Evolutionary conservation across 2,797 vertebrate genomes (phyloP), one percentile per base, ranked within the genome.

Genomic region (Enteromius fasciolatus): DNA sequence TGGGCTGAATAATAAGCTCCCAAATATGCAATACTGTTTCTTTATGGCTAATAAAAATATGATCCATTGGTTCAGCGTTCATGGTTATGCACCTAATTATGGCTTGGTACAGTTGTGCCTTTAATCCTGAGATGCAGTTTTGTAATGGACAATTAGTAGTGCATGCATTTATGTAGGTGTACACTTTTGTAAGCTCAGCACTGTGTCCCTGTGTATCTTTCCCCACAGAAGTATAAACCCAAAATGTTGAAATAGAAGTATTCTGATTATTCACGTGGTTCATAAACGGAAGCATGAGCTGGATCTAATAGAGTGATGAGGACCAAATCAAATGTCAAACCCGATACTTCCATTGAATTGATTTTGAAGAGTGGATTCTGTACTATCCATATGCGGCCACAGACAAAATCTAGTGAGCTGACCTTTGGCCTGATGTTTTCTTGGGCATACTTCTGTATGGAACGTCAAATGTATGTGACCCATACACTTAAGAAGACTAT

Each of bases 21-120:
- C 9, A 28, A 36, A 66, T 66, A 81, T 75, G 46, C 70, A 74
- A 39, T 7, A 41, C 20, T 39, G 4, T 64, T 66, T 9, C 46
- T 54, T 67, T 39, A 59, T 73, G 70, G 28, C 44, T 81, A 33
- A 36, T 81, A 50, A 36, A 63, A 72, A 9, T 6, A 31, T 59
- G 57, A 74, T 52, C n/a, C 28, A 64, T 67, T 66, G 57, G 39
- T 64, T 18, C 9, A 64, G 44, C 23, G 80, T 74, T 74, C 15
- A 66, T 66, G 5, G 8, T 23, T n/a, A 33, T 63, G 41, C 52
- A 59, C 23, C 6, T 46, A 5, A 59, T 46, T 59, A 59, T n/a
- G 67, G 5, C 63, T 39, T 23, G 61, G 20, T 18, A 44, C 25
- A 61, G 68, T 23, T 70, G 39, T 46, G 39, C 39, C 18, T 72